Percentiles rank a stretch among this genome's conserved stretches.
These are phyloP conservation scores for Podabrus alpinus DNA, from an alignment of 2,888 invertebrate genomes.

Conservation along the genomic window DNA sequence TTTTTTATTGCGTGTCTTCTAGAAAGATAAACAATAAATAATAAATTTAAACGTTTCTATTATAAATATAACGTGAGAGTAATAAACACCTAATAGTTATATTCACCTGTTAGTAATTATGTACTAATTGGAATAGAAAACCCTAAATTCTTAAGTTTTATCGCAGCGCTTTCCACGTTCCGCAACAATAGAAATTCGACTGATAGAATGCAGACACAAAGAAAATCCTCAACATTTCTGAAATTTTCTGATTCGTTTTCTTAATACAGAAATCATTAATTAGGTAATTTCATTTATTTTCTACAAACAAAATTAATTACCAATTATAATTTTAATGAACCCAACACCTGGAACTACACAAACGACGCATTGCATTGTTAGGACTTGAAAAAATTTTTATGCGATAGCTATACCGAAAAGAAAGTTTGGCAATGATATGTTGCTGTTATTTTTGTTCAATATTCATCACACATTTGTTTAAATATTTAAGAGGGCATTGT, in stretches of 20 bases:
- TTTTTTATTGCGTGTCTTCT: background rate
- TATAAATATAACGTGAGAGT: background rate
- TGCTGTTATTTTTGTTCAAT: background rate
- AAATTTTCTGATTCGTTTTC: background rate
- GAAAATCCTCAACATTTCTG: too few relatives aligned
- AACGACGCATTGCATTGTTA: background rate
- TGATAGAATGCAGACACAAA: too few relatives aligned
- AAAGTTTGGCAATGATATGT: background rate
- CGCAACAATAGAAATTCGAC: too few relatives aligned
- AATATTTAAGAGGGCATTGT: background rate
- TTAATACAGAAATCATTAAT: background rate
- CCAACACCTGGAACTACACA: background rate
- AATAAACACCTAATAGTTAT: background rate
- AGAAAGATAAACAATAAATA: background rate
- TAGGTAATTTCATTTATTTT: background rate
- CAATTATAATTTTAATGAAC: background rate
- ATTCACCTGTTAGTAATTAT: background rate
- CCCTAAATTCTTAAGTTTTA: too few relatives aligned
- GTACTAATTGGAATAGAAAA: background rate
- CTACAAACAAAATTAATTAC: background rate
- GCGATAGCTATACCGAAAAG: background rate
- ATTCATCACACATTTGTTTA: background rate
- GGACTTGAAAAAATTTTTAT: background rate
- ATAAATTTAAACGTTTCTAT: background rate
- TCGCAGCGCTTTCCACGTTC: too few relatives aligned